Evolutionary conservation across 2,888 invertebrate species (phyloP).

Genomic region (Agriotes lineatus): DNA sequence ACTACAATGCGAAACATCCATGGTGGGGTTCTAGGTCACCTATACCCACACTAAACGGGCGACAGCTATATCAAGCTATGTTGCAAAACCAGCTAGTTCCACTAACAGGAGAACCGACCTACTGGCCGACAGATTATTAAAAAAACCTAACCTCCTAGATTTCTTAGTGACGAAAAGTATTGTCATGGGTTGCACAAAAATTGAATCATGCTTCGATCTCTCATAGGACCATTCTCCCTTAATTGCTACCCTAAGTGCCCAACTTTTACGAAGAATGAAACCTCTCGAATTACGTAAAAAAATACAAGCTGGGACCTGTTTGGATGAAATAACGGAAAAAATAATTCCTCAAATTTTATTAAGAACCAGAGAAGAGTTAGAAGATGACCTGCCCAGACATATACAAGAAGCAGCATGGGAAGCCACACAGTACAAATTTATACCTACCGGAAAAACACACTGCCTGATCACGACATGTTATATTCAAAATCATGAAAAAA

Average conservation of each 20-base stretch:
- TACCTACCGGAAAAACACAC: neutral
- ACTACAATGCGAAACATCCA: neutral
- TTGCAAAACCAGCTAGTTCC: neutral
- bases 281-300: neutral
- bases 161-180: neutral
- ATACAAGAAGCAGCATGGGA: neutral
- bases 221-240: neutral
- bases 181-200: neutral
- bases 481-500: neutral
- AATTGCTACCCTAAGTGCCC: no score
- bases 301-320: neutral
- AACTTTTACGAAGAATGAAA: neutral
- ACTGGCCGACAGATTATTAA: neutral
- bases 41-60: neutral
- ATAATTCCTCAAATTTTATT: neutral
- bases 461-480: neutral
- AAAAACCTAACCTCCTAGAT: neutral
- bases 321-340: neutral
- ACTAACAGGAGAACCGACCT: neutral
- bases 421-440: no score
- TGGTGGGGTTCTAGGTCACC: neutral
- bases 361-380: neutral
- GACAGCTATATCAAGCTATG: neutral
- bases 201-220: neutral
- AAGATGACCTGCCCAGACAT: neutral